Evolutionary conservation across 1,140 invertebrate species (phyloP).

Genomic region (Nasonia longicornis): DNA sequence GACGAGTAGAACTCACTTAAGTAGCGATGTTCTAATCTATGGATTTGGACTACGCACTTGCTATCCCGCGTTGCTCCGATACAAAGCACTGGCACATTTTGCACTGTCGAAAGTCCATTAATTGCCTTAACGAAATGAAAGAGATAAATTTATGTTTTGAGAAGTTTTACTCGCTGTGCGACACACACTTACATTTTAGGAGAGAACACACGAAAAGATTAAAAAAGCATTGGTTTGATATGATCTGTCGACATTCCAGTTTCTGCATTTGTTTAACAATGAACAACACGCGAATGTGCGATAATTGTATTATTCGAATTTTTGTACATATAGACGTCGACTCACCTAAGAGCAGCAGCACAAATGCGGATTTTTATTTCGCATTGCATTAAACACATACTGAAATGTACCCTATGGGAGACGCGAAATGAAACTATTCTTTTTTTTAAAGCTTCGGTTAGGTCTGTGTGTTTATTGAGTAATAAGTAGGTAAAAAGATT

Average conservation of each 20-base stretch:
- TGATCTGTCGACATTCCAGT: conserved; percentile 43
- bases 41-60: conserved; percentile 26
- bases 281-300: conserved; percentile 36
- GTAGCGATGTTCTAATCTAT: conserved; percentile 45
- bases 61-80: conserved; percentile 40
- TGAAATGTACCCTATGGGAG: conserved; percentile 49
- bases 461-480: conserved; percentile 39
- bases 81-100: conserved; percentile 42
- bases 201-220: not conserved
- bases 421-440: conserved; percentile 40
- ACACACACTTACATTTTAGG: conserved; percentile 35
- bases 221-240: conserved; percentile 40
- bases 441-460: conserved; percentile 45
- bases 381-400: conserved; percentile 42
- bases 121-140: conserved; percentile 47
- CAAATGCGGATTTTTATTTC: conserved; percentile 48
- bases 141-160: conserved; percentile 47
- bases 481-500: conserved; percentile 43
- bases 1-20: conserved; percentile 41
- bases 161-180: conserved; percentile 46
- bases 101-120: conserved; percentile 45
- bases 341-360: conserved; percentile 45
- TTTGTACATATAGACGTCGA: conserved; percentile 46
- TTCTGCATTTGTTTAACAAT: conserved; percentile 45
- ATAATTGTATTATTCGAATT: conserved; percentile 45